A percentile compares a stretch with the other conserved stretches of the same genome.
Conservation (phyloP, 2,113 vertebrate genomes). For the Varanus komodoensis region DNA sequence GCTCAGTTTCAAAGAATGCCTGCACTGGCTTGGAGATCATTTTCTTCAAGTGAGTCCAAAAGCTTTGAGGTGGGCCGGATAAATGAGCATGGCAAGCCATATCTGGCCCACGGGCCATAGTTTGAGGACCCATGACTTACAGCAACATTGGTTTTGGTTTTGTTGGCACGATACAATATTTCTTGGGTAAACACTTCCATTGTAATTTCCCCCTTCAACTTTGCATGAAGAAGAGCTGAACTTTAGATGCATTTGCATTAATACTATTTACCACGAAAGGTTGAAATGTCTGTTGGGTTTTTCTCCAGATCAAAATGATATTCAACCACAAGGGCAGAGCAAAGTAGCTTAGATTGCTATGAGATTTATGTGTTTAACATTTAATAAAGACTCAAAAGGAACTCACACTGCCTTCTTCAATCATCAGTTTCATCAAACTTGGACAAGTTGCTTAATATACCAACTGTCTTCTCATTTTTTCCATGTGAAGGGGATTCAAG, state of each 20-base stretch:
- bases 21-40: too few species aligned
- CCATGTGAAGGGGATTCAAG: too few species aligned
- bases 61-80: too few species aligned
- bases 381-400: neutral
- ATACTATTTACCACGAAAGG: conserved; percentile 14
- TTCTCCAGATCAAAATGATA: neutral
- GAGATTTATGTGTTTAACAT: neutral
- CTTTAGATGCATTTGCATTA: conserved; percentile 28
- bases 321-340: conserved; percentile 1
- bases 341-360: neutral
- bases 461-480: neutral
- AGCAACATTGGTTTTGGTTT: neutral
- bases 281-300: neutral
- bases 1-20: too few species aligned
- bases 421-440: neutral
- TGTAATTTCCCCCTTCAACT: conserved; percentile 3
- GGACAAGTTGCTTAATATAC: neutral
- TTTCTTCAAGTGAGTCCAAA: too few species aligned
- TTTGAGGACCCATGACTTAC: neutral
- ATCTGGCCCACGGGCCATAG: too few species aligned
- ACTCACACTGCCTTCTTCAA: neutral
- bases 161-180: neutral
- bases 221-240: neutral
- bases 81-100: too few species aligned
- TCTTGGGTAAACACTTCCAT: neutral